phyloP scores from a whole-genome alignment of 2,113 vertebrate genomes.

The Nesogale talazaci region DNA sequence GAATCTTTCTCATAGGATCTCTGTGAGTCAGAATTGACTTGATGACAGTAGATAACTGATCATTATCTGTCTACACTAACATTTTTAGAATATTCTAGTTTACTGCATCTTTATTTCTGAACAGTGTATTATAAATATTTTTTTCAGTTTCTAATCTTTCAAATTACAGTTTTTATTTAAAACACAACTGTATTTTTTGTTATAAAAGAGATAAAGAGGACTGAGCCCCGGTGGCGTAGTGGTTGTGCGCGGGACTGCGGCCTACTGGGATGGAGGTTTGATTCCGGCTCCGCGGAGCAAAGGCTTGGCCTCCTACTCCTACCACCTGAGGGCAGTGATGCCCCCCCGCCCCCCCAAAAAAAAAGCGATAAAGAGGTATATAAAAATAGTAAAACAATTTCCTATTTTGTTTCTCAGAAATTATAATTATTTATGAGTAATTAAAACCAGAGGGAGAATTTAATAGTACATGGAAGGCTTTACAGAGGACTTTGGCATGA shows the following conservation, averaged over 20 bases:
- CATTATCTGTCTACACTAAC: conserved; percentile 22
- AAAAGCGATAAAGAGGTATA: not conserved
- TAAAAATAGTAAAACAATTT: conserved; percentile 44
- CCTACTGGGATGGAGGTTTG: too few relatives aligned
- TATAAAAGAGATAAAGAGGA: conserved; percentile 21
- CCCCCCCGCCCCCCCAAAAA: too few relatives aligned
- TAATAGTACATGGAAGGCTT: not conserved
- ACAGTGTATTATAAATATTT: conserved; percentile 14
- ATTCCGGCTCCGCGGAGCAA: too few relatives aligned
- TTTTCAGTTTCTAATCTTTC: conserved; percentile 52
- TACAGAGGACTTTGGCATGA: conserved; percentile 16
- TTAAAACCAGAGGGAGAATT: conserved; percentile 31
- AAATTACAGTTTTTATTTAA: conserved; percentile 60
- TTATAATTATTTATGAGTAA: conserved; percentile 44
- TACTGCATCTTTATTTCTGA: not conserved
- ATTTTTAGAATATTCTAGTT: conserved; percentile 38
- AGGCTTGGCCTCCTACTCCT: too few relatives aligned
- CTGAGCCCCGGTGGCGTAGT: too few relatives aligned
- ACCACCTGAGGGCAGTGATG: too few relatives aligned
- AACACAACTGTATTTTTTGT: conserved; percentile 56
- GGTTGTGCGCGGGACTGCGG: too few relatives aligned
- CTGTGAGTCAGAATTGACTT: too few relatives aligned
- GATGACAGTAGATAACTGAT: not conserved
- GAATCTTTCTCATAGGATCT: too few relatives aligned
- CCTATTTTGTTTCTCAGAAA: conserved; percentile 43